A percentile compares a stretch with the other conserved stretches of the same genome.
Evolutionary conservation across 2,113 vertebrate genomes (phyloP).

Genomic region (Xiphias gladius): DNA sequence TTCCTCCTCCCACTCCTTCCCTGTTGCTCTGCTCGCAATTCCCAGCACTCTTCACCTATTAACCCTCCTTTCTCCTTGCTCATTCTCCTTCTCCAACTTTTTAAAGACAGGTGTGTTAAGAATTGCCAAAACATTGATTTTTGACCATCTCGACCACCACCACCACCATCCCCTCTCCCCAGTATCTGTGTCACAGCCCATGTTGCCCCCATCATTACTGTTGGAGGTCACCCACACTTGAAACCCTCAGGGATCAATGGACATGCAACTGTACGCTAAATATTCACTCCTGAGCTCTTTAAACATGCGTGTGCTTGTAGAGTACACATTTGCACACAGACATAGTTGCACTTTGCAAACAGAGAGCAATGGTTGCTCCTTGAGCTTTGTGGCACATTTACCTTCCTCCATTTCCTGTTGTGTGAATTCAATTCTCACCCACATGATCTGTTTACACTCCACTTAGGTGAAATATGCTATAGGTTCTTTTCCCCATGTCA

Average conservation of each 20-base stretch:
- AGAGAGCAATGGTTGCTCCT: conserved; percentile 78
- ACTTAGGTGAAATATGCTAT: conserved; percentile 86
- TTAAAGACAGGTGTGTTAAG: conserved; percentile 86
- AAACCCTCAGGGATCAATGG: conserved; percentile 86
- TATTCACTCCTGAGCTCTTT: conserved; percentile 71
- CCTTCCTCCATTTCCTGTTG: conserved; percentile 73
- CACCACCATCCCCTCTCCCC: neutral
- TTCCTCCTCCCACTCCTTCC: conserved; percentile 45
- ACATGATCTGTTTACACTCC: conserved; percentile 90
- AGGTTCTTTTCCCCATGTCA: conserved; percentile 77
- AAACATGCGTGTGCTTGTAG: conserved; percentile 56
- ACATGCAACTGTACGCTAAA: conserved; percentile 69
- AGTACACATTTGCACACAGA: conserved; percentile 31
- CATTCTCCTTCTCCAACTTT: conserved; percentile 75
- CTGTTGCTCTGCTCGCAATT: conserved; percentile 37
- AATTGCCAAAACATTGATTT: conserved; percentile 90
- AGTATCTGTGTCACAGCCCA: conserved; percentile 71
- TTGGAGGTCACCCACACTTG: conserved; percentile 83
- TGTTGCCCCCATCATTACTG: conserved; percentile 76
- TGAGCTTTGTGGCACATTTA: conserved; percentile 56
- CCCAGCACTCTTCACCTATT: conserved; percentile 69
- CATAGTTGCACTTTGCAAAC: conserved; percentile 14
- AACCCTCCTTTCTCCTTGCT: conserved; percentile 55
- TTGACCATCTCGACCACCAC: conserved; percentile 67
- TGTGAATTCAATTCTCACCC: conserved; percentile 99